Base-by-base conservation (phyloP, 92 coral and sea anemone genomes). In the Umimayanthus kanabou region DNA sequence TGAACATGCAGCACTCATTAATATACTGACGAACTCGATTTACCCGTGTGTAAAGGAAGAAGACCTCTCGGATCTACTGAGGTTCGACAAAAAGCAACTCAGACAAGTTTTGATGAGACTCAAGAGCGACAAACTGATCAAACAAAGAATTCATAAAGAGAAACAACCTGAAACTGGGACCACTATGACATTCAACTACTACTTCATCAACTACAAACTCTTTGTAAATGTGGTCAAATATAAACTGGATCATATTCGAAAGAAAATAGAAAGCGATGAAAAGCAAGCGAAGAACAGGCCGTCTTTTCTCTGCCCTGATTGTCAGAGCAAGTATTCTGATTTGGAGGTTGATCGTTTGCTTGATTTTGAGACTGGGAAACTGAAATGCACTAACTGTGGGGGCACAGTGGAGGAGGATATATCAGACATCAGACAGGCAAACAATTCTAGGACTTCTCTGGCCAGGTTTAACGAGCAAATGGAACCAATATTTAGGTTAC, bases 261-360 rank as follows among this genome's bases (percentile, higher is more conserved):
- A 97, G 89, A 97, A 97, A 81, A 97, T 97, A 39, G 99, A 97
- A 90, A 96, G 98, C 85, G 99, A 97, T 66, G 99, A 97, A 81
- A 92, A 96, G 39, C 98, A 94, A 81, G 99, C 99, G 9, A 97
- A 94, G 37, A 97, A 97, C 86, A 92, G 99, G 43, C 99, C 98
- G 1, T 97, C 99, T 0, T 97, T 97, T 91, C 85, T 97, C 43
- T 97, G 99, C 39, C 90, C 93, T 18, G 91, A 94, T 85, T 97
- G 99, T 85, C 64, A 83, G 42, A 93, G 87, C 74, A 90, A 92
- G 84, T 97, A 95, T 86, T 94, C 99, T 29, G 99, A 97, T 82
- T 81, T 97, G 42, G 98, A 97, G 73, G 96, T 97, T 13, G 97
- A 95, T 88, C 94, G 99, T 13, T 87, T 97, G 61, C 70, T 93